Conservation (phyloP, 2,888 invertebrate genomes). For the Drosophila kuntzei region DNA sequence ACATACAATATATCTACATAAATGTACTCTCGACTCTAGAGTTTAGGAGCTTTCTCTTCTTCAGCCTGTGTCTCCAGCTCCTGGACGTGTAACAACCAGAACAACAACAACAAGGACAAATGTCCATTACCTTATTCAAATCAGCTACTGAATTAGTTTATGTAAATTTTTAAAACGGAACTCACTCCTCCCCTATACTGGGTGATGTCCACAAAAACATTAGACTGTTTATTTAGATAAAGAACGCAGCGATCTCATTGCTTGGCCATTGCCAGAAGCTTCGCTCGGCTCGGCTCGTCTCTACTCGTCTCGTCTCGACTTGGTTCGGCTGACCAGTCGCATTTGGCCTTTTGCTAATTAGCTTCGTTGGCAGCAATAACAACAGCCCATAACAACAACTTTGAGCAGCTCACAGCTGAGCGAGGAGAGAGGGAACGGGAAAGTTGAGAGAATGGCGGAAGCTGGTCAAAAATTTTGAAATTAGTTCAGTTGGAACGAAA, state of each 20-base stretch:
- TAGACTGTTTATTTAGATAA: conserved; percentile 69
- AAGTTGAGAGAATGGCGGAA: conserved; percentile 16
- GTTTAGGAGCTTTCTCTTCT: conserved; percentile 61
- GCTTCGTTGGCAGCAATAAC: conserved; percentile 57
- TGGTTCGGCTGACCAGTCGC: conserved; percentile 26
- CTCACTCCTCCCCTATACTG: conserved; percentile 32
- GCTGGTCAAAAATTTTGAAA: conserved; percentile 57
- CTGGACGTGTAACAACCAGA: conserved; percentile 30
- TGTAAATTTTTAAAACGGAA: conserved; percentile 69
- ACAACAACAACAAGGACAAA: conserved; percentile 22
- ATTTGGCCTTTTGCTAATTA: conserved; percentile 72
- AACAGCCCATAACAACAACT: conserved; percentile 53
- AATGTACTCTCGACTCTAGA: conserved; percentile 49
- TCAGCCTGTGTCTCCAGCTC: conserved; percentile 17
- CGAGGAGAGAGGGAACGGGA: neutral
- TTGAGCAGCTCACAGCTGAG: conserved; percentile 12
- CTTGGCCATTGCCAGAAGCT: conserved; percentile 25
- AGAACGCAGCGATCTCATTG: conserved; percentile 38
- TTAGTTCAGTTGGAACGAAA: conserved; percentile 51
- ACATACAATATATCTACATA: conserved; percentile 31
- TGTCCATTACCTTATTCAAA: conserved; percentile 79
- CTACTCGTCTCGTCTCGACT: neutral
- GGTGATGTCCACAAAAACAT: conserved; percentile 29
- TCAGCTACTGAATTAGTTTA: conserved; percentile 81
- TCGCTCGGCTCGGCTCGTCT: neutral